A percentile compares a stretch with the other conserved stretches of the same genome.
Evolutionary conservation across 2,797 vertebrate species (phyloP).

Genomic region (Sphaeramia orbicularis): DNA sequence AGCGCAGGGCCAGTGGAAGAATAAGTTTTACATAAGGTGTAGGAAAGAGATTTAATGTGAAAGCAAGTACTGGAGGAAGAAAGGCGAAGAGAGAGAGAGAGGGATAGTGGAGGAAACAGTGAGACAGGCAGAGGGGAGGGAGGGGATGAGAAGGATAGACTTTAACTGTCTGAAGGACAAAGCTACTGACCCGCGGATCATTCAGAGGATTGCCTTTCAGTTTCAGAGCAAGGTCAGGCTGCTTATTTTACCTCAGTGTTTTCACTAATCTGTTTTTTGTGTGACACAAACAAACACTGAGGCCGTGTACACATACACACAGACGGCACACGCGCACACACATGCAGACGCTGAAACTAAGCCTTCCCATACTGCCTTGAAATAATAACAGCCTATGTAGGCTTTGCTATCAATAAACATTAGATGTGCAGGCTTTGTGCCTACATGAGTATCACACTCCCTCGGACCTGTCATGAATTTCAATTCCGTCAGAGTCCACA

Average conservation of each 20-base stretch:
- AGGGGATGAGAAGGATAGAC: conserved; percentile 84
- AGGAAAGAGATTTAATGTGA: conserved; percentile 58
- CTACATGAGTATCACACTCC: conserved; percentile 71
- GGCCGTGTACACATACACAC: conserved; percentile 49
- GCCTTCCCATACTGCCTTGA: conserved; percentile 72
- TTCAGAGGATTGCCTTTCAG: conserved; percentile 89
- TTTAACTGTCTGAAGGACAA: conserved; percentile 89
- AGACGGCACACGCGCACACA: conserved; percentile 21
- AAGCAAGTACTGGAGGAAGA: conserved; percentile 57
- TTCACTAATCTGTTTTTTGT: conserved; percentile 88
- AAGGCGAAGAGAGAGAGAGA: conserved; percentile 45
- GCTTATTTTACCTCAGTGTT: conserved; percentile 88
- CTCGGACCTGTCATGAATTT: conserved; percentile 77
- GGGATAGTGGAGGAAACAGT: conserved; percentile 42
- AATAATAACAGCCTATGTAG: conserved; percentile 79
- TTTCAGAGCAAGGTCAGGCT: conserved; percentile 87
- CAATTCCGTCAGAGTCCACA: conserved; percentile 66
- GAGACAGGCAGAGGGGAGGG: conserved; percentile 56
- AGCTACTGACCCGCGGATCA: conserved; percentile 88
- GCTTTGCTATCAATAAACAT: conserved; percentile 82
- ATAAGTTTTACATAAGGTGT: conserved; percentile 50
- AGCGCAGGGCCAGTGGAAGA: conserved; percentile 27
- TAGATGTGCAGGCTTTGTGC: conserved; percentile 76
- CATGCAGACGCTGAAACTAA: conserved; percentile 66
- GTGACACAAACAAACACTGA: conserved; percentile 82